phyloP scores from a whole-genome alignment of 2,113 vertebrate genomes.

The Actenoides hombroni region DNA sequence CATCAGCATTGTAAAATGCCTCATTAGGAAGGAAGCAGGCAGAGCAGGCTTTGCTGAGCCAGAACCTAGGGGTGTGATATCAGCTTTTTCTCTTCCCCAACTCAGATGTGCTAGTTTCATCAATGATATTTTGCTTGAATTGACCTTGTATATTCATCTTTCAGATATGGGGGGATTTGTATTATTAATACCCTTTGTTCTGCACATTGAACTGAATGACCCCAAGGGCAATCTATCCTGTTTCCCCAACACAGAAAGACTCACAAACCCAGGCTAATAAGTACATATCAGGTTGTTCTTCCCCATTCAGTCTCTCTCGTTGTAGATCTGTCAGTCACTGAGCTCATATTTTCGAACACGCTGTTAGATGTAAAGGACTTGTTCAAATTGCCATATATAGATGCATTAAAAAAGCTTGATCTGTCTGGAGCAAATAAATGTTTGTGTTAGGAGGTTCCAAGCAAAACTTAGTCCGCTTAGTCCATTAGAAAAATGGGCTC shows the following conservation, averaged over 20 bases:
- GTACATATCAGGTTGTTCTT: not conserved
- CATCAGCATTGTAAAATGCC: slow-evolving; percentile 16
- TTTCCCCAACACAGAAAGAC: not conserved
- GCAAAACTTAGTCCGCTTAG: not conserved
- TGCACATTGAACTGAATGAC: not conserved
- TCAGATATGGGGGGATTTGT: not conserved
- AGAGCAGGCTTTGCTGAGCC: slow-evolving; percentile 4
- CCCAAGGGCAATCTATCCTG: not conserved
- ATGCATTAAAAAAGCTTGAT: not conserved
- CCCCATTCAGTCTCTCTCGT: not conserved
- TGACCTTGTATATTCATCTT: not conserved
- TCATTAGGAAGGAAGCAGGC: slow-evolving; percentile 8
- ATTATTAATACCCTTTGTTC: not conserved
- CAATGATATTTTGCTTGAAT: not conserved
- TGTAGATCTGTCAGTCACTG: not conserved
- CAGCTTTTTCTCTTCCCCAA: not conserved
- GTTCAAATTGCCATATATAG: not conserved
- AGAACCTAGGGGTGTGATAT: not conserved
- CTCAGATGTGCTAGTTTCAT: not conserved
- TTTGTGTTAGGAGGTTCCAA: not conserved
- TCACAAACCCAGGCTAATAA: not conserved
- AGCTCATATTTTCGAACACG: not conserved
- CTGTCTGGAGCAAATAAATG: not conserved
- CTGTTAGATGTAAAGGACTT: not conserved
- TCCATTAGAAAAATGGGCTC: not conserved